These are phyloP conservation scores for Ursus arctos DNA, from an alignment of 2,113 vertebrate genomes.

Conservation along the genomic window DNA sequence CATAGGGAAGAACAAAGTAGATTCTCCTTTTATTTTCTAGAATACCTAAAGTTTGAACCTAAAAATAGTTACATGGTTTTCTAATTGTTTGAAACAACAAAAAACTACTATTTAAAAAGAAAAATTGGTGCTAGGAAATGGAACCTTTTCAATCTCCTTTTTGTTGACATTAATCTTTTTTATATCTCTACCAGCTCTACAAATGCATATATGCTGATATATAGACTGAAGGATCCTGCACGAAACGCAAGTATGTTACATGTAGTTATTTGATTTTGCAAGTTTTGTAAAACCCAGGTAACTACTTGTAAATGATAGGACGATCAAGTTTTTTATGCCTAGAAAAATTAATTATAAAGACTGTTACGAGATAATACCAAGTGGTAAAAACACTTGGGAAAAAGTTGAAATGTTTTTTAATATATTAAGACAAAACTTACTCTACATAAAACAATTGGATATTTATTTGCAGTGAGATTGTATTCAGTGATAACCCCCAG, in stretches of 20 bases:
- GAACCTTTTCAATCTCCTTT: conserved; percentile 43
- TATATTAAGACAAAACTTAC: neutral
- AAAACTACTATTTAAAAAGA: conserved; percentile 6
- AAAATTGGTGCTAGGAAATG: conserved; percentile 54
- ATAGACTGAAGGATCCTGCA: conserved; percentile 96
- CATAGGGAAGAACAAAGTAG: neutral
- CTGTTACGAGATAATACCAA: neutral
- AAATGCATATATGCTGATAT: conserved; percentile 99
- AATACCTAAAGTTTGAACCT: conserved; percentile 57
- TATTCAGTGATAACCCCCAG: neutral
- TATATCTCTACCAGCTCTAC: conserved; percentile 93
- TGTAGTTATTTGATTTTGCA: conserved; percentile 24
- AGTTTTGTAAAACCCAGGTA: conserved; percentile 41
- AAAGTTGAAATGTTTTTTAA: conserved; percentile 40
- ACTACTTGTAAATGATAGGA: conserved; percentile 41
- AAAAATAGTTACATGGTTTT: conserved; percentile 10
- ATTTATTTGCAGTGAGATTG: conserved; percentile 48
- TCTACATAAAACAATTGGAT: neutral
- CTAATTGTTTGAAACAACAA: conserved; percentile 46
- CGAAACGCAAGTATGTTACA: conserved; percentile 97
- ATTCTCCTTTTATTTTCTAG: neutral
- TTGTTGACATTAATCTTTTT: conserved; percentile 59
- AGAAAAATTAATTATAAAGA: conserved; percentile 52
- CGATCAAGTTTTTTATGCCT: neutral
- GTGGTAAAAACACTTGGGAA: conserved; percentile 10